These are phyloP conservation scores for Sthenelais limicola DNA, from an alignment of 2,888 invertebrate species.

Conservation along the genomic window DNA sequence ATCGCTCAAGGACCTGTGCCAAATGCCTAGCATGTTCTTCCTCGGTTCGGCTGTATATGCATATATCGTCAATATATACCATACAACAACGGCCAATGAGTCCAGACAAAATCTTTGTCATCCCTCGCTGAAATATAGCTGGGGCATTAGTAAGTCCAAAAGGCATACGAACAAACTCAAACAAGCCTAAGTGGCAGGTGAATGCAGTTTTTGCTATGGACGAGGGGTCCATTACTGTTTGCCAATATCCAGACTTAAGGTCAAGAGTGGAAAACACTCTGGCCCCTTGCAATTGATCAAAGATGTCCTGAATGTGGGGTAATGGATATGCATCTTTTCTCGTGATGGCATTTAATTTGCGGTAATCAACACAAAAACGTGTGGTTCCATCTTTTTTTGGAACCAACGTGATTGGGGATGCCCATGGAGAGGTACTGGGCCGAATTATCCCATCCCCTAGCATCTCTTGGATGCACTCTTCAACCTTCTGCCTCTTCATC, in stretches of 20 bases:
- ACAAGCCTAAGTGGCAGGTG: slow-evolving; percentile 37
- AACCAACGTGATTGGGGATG: not conserved
- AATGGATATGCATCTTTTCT: slow-evolving; percentile 41
- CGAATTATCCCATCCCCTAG: not conserved
- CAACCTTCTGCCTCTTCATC: not conserved
- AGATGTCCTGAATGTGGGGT: slow-evolving; percentile 46
- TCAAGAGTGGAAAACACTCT: slow-evolving; percentile 44
- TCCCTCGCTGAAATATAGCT: slow-evolving; percentile 40
- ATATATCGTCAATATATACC: slow-evolving; percentile 47
- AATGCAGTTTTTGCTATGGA: slow-evolving; percentile 44
- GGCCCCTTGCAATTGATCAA: slow-evolving; percentile 44
- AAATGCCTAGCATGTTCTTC: slow-evolving; percentile 42
- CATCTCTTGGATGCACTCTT: not conserved
- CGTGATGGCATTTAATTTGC: slow-evolving; percentile 39
- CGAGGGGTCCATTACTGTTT: slow-evolving; percentile 37
- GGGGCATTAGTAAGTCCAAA: slow-evolving; percentile 48
- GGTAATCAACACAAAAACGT: slow-evolving; percentile 48
- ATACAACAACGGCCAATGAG: slow-evolving; percentile 16
- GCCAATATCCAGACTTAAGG: slow-evolving; percentile 43
- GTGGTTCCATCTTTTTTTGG: not conserved
- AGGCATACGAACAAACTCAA: slow-evolving; percentile 43
- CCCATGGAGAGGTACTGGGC: not conserved
- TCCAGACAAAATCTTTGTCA: slow-evolving; percentile 30
- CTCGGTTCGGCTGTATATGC: slow-evolving; percentile 20
- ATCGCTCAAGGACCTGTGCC: slow-evolving; percentile 37